Evolutionary conservation across 2,888 invertebrate species (phyloP), one percentile per base, ranked within the genome.

Genomic region (Phyllotreta cruciferae): DNA sequence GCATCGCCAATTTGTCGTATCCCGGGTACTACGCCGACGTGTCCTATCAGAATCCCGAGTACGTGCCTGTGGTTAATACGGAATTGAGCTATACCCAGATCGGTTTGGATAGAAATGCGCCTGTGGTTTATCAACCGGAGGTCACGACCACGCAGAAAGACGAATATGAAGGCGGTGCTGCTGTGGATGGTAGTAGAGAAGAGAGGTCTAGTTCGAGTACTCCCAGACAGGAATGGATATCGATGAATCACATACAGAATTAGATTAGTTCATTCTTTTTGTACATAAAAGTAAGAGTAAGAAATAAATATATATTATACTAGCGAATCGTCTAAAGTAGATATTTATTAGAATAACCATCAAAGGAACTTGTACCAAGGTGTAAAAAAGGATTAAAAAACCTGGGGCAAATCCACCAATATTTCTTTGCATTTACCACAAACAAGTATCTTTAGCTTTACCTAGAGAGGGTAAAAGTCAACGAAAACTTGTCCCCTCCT

Each of bases 1-100:
- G 78, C 56, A 73, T 81, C 54, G 78, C 80, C 10, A 82, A 80
- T 61, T 69, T 81, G 6, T 71, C 80, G 1, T 81, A 81, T 67
- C 75, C 79, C 0, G 74, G 78, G 42, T 81, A 80, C 63, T 81
- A 81, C 66, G 75, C 76, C 36, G 81, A 81, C 72, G 45, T 80
- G 71, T 75, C 78, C 53, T 80, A 81, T 61, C 80, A 80, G 66
- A 76, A 74, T 56, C 77, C 79, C 0, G 80, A 80, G 60, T 80
- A 81, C 55, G 56, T 80, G 53, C 74, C 79, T 6, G 71, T 79
- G 38, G 72, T 78, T 9, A 79, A 75, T 66, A 72, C 77, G 6
- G 80, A 80, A 54, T 70, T 77, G 24, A 75, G 72, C 53, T 78
- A 79, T 62, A 66, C 76, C 8, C 75, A 77, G 58, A 70, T 74